phyloP scores from a whole-genome alignment of 2,797 vertebrate genomes.

The Thamnophis elegans region DNA sequence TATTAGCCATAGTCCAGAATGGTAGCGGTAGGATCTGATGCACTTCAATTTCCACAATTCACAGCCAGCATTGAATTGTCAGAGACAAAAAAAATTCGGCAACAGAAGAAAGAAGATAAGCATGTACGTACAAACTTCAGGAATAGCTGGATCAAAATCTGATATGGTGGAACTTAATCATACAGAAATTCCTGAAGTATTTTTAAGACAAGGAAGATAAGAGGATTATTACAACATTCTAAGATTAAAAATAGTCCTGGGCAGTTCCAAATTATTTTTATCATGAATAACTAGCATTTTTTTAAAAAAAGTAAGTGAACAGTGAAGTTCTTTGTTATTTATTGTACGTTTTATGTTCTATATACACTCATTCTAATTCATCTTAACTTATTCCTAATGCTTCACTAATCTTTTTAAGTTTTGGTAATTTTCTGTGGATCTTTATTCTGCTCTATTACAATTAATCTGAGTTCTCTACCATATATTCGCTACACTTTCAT shows the following conservation, averaged over 20 bases:
- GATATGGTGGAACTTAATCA: not conserved
- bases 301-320: not conserved
- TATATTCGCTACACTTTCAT: not conserved
- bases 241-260: not conserved
- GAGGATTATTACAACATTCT: not conserved
- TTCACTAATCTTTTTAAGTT: not conserved
- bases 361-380: not conserved
- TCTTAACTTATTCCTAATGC: not conserved
- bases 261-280: not conserved
- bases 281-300: not conserved
- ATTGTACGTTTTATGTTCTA: not conserved
- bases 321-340: not conserved
- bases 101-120: not conserved
- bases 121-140: not conserved
- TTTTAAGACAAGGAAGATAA: not conserved
- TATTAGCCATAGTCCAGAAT: not conserved
- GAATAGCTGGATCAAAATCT: not conserved
- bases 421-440: not conserved
- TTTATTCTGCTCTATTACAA: not conserved
- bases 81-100: not conserved
- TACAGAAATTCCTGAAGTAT: not conserved
- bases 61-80: not conserved
- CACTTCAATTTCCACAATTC: not conserved
- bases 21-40: not conserved
- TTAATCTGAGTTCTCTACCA: not conserved